phyloP scores from a whole-genome alignment of 1,140 invertebrate genomes.

The Rhynchophorus ferrugineus region DNA sequence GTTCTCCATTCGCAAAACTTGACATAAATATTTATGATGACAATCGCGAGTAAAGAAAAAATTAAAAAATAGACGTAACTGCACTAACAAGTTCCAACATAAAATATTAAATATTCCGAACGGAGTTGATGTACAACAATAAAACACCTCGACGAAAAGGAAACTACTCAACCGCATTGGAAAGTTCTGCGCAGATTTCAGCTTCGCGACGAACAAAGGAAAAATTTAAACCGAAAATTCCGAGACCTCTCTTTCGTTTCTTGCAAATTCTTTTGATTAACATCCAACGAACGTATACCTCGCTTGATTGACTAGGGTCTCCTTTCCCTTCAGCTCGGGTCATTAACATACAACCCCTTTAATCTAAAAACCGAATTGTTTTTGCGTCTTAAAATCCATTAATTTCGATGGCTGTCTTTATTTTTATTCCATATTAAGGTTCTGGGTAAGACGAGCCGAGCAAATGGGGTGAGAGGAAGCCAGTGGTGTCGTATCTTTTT shows the following conservation, averaged over 20 bases:
- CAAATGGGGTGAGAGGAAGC: conserved; percentile 3
- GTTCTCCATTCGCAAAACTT: no score
- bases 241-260: conserved; percentile 12
- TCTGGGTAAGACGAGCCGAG: conserved; percentile 8
- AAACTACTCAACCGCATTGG: not conserved
- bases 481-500: not conserved
- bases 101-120: no score
- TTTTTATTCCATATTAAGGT: conserved; percentile 22
- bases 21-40: no score
- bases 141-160: not conserved
- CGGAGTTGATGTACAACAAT: no score
- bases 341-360: conserved; percentile 25
- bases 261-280: conserved; percentile 23
- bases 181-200: not conserved
- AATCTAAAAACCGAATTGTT: conserved; percentile 25
- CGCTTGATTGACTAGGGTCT: conserved; percentile 19
- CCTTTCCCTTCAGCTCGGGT: conserved; percentile 7
- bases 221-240: conserved; percentile 13
- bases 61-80: no score
- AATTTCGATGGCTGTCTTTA: conserved; percentile 25
- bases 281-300: conserved; percentile 17
- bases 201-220: not conserved
- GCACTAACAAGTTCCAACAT: no score
- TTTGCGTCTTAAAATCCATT: conserved; percentile 24
- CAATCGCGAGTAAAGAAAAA: no score